Evolutionary conservation across 2,113 vertebrate species (phyloP).

Genomic region (Aspiorhynchus laticeps): DNA sequence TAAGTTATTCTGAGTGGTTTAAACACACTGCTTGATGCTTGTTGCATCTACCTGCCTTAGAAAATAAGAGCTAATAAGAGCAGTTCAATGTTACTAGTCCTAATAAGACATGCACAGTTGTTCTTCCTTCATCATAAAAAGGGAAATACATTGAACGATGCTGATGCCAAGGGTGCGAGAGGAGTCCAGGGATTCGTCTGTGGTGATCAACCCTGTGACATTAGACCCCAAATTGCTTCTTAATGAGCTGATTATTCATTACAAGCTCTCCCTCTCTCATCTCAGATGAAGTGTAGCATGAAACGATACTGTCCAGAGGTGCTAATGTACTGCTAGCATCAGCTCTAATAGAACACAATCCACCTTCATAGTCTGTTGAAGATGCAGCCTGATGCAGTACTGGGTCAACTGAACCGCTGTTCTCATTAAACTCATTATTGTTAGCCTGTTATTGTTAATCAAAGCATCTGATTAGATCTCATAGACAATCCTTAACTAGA

Average conservation of each 20-base stretch:
- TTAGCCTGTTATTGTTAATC: background rate
- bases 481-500: background rate
- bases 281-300: background rate
- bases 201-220: conserved; percentile 8
- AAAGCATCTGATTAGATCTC: background rate
- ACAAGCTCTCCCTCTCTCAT: background rate
- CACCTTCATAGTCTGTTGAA: background rate
- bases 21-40: background rate
- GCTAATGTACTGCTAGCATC: conserved; percentile 4
- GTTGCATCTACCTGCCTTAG: background rate
- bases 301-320: conserved; percentile 32
- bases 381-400: conserved; percentile 4
- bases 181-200: background rate
- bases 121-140: background rate
- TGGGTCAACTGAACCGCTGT: background rate
- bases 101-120: background rate
- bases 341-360: background rate
- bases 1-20: background rate
- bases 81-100: background rate
- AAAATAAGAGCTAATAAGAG: background rate
- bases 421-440: background rate
- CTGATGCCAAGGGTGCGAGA: background rate
- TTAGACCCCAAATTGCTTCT: background rate
- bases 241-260: conserved; percentile 39
- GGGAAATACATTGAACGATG: background rate